Conservation (phyloP, 2,888 invertebrate species). For the Polietes domitor region DNA sequence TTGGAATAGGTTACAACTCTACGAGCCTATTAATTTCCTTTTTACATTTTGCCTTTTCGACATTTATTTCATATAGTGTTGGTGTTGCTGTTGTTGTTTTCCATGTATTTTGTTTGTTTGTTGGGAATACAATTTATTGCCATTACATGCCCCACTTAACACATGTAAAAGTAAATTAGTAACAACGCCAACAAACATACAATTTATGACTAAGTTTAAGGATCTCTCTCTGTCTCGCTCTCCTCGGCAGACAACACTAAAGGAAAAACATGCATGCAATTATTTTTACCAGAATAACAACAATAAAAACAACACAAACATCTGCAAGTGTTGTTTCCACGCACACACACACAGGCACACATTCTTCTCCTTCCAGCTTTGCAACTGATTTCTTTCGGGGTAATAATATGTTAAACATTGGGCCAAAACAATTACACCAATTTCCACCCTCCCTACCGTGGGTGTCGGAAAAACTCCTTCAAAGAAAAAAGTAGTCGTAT, state of each 20-base stretch:
- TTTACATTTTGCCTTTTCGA: conserved; percentile 24
- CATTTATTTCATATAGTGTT: conserved; percentile 11
- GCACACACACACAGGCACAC: background rate
- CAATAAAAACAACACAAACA: conserved; percentile 24
- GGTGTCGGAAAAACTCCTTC: background rate
- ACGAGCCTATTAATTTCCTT: conserved; percentile 24
- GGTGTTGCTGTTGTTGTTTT: background rate
- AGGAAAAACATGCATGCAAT: conserved; percentile 34
- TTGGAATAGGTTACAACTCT: background rate
- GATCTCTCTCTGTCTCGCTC: background rate
- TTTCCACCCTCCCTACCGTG: background rate
- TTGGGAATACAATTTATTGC: conserved; percentile 57
- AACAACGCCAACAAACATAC: conserved; percentile 41
- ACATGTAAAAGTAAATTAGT: conserved; percentile 64
- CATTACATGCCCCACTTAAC: conserved; percentile 62
- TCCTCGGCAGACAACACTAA: background rate
- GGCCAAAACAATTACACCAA: conserved; percentile 27
- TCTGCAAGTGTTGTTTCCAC: background rate
- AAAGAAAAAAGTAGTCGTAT: background rate
- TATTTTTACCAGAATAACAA: conserved; percentile 21
- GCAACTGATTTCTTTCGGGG: background rate
- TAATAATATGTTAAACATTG: conserved; percentile 47
- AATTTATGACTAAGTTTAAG: conserved; percentile 45
- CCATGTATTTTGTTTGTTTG: background rate
- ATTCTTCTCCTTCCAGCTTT: background rate